These are phyloP conservation scores for Botrylloides violaceus DNA, from an alignment of 23 tunicate species.

Conservation along the genomic window DNA sequence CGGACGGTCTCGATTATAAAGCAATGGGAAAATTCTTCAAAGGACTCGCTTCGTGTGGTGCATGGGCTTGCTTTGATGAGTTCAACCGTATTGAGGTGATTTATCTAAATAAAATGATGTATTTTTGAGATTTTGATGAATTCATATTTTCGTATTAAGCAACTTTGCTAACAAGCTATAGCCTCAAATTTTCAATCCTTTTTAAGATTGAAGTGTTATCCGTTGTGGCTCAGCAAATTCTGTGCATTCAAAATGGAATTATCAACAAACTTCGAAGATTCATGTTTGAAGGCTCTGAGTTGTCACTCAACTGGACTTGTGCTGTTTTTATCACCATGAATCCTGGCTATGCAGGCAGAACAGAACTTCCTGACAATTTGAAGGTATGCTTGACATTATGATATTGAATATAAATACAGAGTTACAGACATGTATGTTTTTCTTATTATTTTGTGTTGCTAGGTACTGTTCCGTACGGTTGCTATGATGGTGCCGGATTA, in stretches of 20 bases:
- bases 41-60: constrained; percentile 97
- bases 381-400: no score
- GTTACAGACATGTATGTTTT: not conserved
- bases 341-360: constrained; percentile 96
- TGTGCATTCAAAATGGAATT: constrained; percentile 93
- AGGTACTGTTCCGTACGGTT: constrained; percentile 92
- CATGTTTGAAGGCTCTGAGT: constrained; percentile 82
- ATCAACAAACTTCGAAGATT: constrained; percentile 48
- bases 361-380: constrained; percentile 92
- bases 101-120: no score
- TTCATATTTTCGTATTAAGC: not conserved
- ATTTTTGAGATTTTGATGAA: not conserved
- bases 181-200: constrained; percentile 2
- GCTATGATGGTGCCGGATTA: constrained; percentile 99
- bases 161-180: not conserved
- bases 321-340: constrained; percentile 98
- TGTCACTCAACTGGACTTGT: constrained; percentile 74
- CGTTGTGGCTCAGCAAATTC: constrained; percentile 97
- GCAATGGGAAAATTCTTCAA: constrained; percentile 99
- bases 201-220: constrained; percentile 90
- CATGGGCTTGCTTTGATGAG: constrained; percentile 99
- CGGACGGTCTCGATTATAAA: constrained; percentile 96
- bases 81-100: constrained; percentile 93
- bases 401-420: no score
- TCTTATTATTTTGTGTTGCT: not conserved